These are phyloP conservation scores for Emydura subglobosa DNA, from an alignment of 2,113 vertebrate species.

Conservation along the genomic window DNA sequence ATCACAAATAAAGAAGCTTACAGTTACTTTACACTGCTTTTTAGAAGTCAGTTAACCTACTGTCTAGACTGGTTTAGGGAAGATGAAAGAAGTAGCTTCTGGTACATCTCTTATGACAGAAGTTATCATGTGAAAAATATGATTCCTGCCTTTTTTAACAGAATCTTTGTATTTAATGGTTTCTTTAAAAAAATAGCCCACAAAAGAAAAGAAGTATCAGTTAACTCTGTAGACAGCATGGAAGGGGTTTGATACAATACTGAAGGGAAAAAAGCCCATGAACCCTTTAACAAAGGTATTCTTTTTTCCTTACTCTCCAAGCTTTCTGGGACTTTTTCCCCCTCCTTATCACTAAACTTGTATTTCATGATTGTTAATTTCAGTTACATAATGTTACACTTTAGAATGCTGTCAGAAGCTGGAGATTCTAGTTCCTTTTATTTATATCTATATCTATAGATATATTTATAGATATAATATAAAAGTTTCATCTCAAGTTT, in stretches of 20 bases:
- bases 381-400: constrained; percentile 11
- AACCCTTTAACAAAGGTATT: not conserved
- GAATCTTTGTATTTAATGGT: not conserved
- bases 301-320: not conserved
- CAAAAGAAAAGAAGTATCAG: not conserved
- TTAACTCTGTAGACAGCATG: not conserved
- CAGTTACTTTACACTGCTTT: not conserved
- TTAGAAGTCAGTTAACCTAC: not conserved
- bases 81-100: not conserved
- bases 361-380: constrained; percentile 35
- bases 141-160: not conserved
- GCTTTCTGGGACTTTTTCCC: not conserved
- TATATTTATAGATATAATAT: not conserved
- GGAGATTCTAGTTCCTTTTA: not conserved
- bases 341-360: not conserved
- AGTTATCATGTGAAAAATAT: not conserved
- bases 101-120: not conserved
- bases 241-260: not conserved
- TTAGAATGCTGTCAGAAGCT: not conserved
- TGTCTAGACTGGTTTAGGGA: not conserved
- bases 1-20: not conserved
- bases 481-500: not conserved
- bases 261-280: not conserved
- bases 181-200: not conserved
- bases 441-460: not conserved